Base-by-base conservation (phyloP, 2,888 invertebrate genomes). In the Synanthedon vespiformis region DNA sequence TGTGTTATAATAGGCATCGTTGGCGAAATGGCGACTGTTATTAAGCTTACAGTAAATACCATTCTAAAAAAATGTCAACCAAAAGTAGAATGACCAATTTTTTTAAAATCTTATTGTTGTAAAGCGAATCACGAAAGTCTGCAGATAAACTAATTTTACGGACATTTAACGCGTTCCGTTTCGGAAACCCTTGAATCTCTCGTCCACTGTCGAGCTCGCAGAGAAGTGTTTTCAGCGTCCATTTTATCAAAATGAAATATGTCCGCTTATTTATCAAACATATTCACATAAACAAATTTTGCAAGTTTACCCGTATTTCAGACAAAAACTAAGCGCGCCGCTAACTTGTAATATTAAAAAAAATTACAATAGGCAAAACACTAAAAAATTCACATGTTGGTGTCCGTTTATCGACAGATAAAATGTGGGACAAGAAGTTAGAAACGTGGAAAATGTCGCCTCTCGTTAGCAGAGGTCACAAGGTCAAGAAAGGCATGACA, bases 91-190 rank as follows among this genome's bases (percentile, higher is more conserved):
- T 34, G 34, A 34, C 6, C 34, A 34, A n/a, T 34, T 34, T 34
- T 34, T 8, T 34, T 22, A 0, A 4, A 34, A 10, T 34, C 34
- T 34, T 34, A 34, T 10, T 34, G 2, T 10, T 34, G 34, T 10
- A 34, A 34, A 34, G 34, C 34, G 34, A 34, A 34, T 34, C 34
- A 27, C 34, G 34, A 34, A 34, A 34, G 56, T 55, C 52, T 51
- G 40, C 40, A 55, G 54, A 52, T 56, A 53, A 55, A 48, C 52
- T 55, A 54, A 55, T 56, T 57, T 57, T 50, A 49, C 56, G 55
- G 53, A 54, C 54, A 58, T 57, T 52, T 53, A 50, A 51, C n/a
- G 49, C 51, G 51, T 58, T 55, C 54, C 41, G 47, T 52, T 51
- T 51, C 40, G 12, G 48, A 54, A 58, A 51, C 53, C 54, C 52